A percentile compares a stretch with the other conserved stretches of the same genome.
Evolutionary conservation across 2,797 vertebrate species (phyloP).

Genomic region (Helarctos malayanus): DNA sequence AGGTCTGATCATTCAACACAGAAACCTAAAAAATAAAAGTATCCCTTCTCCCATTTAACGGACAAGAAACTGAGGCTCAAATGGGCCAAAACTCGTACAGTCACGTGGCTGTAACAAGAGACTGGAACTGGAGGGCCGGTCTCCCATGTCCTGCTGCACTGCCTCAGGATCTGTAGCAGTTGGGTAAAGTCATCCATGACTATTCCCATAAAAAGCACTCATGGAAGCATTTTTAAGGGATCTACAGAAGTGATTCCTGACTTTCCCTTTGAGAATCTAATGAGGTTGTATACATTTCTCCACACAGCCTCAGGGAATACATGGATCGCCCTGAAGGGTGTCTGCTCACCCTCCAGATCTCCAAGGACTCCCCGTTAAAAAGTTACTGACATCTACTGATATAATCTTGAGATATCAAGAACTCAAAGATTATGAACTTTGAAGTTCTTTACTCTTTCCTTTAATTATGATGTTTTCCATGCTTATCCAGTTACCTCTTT

Average conservation of each 20-base stretch:
- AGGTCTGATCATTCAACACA: background rate
- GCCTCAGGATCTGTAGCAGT: background rate
- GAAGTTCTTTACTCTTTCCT: background rate
- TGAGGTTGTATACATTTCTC: background rate
- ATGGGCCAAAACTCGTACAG: background rate
- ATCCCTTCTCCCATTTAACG: background rate
- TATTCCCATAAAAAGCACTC: background rate
- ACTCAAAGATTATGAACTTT: background rate
- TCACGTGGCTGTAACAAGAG: background rate
- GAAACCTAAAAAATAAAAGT: background rate
- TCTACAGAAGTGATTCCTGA: background rate
- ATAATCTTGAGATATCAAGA: background rate
- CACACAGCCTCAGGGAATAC: background rate
- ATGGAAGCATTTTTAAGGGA: background rate
- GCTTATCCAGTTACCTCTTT: conserved; percentile 12
- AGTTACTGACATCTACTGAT: background rate
- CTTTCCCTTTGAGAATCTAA: background rate
- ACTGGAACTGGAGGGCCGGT: too few species aligned
- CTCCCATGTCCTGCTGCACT: too few species aligned
- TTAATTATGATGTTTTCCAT: conserved; percentile 21
- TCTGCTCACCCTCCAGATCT: background rate
- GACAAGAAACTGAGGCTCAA: background rate
- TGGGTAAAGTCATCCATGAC: background rate
- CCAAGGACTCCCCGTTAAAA: background rate
- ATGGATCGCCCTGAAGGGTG: background rate